A percentile compares a stretch with the other conserved stretches of the same genome.
These are phyloP conservation scores for Leucoraja erinaceus DNA, from an alignment of 2,113 vertebrate species.

Conservation along the genomic window DNA sequence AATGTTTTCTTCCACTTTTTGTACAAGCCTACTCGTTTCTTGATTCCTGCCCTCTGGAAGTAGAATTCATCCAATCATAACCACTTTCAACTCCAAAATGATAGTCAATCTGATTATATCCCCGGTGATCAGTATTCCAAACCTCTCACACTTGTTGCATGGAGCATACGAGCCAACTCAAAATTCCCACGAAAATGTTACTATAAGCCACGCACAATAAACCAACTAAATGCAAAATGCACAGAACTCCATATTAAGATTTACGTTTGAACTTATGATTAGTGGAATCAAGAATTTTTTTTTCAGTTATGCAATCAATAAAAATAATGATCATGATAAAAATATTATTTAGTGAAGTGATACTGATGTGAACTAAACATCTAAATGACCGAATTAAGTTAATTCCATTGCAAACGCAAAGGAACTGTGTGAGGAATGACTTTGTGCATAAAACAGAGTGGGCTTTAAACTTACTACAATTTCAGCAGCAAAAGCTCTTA, in stretches of 20 bases:
- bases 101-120: not conserved
- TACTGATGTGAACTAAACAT: no score
- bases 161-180: not conserved
- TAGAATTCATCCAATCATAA: not conserved
- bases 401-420: not conserved
- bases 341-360: no score
- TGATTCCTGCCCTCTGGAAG: not conserved
- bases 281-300: not conserved
- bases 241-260: not conserved
- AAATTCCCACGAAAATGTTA: not conserved
- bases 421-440: not conserved
- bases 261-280: not conserved
- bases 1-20: not conserved
- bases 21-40: not conserved
- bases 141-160: not conserved
- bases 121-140: not conserved
- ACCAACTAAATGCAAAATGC: not conserved
- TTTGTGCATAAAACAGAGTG: not conserved
- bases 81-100: not conserved
- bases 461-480: constrained; percentile 65
- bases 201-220: not conserved
- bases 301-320: not conserved
- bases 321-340: no score
- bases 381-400: no score
- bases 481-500: constrained; percentile 72